Base-by-base conservation (phyloP, 2,113 vertebrate genomes). In the Anoplopoma fimbria region DNA sequence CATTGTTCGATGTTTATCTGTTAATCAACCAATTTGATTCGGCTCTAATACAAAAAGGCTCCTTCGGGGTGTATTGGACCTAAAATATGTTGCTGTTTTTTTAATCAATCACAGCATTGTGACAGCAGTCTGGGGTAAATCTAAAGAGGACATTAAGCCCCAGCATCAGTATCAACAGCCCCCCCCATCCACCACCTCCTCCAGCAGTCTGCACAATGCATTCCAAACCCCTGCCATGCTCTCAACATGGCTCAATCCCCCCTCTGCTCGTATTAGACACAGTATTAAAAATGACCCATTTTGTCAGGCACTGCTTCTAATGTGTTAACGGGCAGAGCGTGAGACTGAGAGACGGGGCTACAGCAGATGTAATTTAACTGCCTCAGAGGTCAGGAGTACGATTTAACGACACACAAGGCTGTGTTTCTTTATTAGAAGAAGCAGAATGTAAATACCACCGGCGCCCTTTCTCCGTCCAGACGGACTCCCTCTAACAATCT, bases 241-340 rank as follows among this genome's bases (percentile, higher is more conserved):
- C 62, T 73, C 65, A 76, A 79, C 80, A 40, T 73, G 2, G n/a
- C 84, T 86, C 88, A 93, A 92, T 91, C 91, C 92, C 77, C 42
- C 65, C 72, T 81, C 69, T 57, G 75, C 80, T 79, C 82, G 81
- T 72, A 83, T 82, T 86, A 76, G 84, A 89, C 83, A 58, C 75
- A 34, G 83, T 47, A 89, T 93, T 91, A 92, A 87, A 92, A 79
- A 80, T 91, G 91, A 92, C 93, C 91, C 89, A 93, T 90, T 94
- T 63, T 93, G 82, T 79, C 87, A 61, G 36, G 38, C 81, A 51
- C 69, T 25, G 23, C 62, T 77, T 69, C 51, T 69, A 29, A 17
- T 19, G 79, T 87, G 75, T 89, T 77, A 61, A 71, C 36, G 14
- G 47, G 42, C 33, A 71, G 69, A 64, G 38, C 25, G 6, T 36